A percentile compares a stretch with the other conserved stretches of the same genome.
Conservation (phyloP, 1,140 invertebrate genomes). For the Colletes gigas region DNA sequence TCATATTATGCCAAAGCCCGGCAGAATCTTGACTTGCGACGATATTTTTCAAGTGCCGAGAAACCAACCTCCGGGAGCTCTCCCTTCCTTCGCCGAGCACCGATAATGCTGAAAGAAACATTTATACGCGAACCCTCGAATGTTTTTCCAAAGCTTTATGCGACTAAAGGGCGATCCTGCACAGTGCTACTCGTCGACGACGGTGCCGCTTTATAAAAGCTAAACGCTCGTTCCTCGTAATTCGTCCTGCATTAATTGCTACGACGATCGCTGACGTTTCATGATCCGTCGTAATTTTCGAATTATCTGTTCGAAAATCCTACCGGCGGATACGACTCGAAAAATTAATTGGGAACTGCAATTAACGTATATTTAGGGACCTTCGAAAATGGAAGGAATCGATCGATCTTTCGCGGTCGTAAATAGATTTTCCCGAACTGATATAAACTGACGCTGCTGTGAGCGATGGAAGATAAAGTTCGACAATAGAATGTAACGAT, state of each 20-base stretch:
- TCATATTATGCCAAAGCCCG: constrained; percentile 71
- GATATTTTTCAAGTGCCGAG: constrained; percentile 70
- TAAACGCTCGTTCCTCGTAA: constrained; percentile 23
- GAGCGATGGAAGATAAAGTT: too few species aligned
- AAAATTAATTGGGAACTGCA: too few species aligned
- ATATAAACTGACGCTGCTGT: too few species aligned
- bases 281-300: neutral
- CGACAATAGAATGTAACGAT: too few species aligned
- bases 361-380: too few species aligned
- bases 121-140: constrained; percentile 66
- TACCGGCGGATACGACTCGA: too few species aligned
- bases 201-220: constrained; percentile 32
- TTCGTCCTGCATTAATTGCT: constrained; percentile 12
- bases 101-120: constrained; percentile 73
- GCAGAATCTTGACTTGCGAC: constrained; percentile 73
- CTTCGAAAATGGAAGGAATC: too few species aligned
- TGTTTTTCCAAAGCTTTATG: constrained; percentile 59
- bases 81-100: constrained; percentile 61
- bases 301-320: neutral
- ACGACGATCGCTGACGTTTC: neutral
- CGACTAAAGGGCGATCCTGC: constrained; percentile 37
- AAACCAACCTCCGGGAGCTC: constrained; percentile 27
- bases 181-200: constrained; percentile 28
- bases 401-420: too few species aligned
- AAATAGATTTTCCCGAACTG: too few species aligned